Conservation (phyloP, 2,113 vertebrate genomes). For the Columbina picui region DNA sequence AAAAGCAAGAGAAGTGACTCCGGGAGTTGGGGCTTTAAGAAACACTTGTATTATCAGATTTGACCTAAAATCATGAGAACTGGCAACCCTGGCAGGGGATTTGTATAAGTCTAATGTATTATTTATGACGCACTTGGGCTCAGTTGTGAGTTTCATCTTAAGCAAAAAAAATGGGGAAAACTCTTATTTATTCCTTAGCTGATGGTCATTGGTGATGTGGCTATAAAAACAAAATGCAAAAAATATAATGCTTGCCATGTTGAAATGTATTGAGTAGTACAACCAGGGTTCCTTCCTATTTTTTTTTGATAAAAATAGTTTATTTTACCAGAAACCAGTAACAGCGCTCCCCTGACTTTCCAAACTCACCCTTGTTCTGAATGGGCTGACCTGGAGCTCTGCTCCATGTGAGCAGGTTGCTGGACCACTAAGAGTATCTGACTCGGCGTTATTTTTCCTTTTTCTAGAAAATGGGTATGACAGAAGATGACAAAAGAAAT, state of each 20-base stretch:
- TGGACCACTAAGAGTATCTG: not conserved
- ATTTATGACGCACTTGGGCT: not conserved
- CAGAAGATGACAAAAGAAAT: conserved; percentile 95
- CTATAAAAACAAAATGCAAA: not conserved
- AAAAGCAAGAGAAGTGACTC: not conserved
- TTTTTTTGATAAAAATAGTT: not conserved
- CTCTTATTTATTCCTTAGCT: not conserved
- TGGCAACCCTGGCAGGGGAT: not conserved
- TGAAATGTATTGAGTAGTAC: not conserved
- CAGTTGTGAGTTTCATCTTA: not conserved
- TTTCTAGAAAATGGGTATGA: conserved; percentile 95
- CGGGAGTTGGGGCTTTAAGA: not conserved
- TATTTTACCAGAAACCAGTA: not conserved
- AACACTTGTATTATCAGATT: not conserved
- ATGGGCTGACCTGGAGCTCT: not conserved
- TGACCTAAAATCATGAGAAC: not conserved
- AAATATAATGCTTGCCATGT: not conserved
- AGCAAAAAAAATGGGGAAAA: not conserved
- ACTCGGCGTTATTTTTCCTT: not conserved
- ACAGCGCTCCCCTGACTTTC: not conserved
- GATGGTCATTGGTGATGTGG: not conserved
- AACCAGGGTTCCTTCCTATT: not conserved
- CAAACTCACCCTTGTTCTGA: not conserved
- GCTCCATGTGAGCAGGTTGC: not conserved
- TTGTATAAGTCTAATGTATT: not conserved